phyloP scores from a whole-genome alignment of 2,888 invertebrate species.

The Dugesia japonica region DNA sequence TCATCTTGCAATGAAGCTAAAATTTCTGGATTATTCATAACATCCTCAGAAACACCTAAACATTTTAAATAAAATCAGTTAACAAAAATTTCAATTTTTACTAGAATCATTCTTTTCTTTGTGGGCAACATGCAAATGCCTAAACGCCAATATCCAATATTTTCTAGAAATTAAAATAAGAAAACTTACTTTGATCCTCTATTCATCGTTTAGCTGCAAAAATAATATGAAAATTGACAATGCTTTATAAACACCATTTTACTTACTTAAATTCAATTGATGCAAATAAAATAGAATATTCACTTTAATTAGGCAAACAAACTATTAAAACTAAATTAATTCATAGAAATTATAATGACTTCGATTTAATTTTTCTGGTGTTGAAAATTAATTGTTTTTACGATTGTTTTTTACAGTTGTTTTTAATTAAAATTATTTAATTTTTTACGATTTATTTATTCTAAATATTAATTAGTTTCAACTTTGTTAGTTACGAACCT shows the following conservation, averaged over 20 bases:
- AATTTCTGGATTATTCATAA: slow-evolving; percentile 30
- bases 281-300: background rate
- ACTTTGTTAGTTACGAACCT: too few species aligned
- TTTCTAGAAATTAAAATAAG: background rate
- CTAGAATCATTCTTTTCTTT: background rate
- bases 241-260: background rate
- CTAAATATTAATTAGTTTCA: too few species aligned
- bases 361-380: too few species aligned
- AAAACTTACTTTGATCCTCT: background rate
- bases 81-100: background rate
- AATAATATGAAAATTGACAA: background rate
- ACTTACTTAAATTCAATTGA: background rate
- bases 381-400: too few species aligned
- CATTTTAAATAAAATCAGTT: background rate
- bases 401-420: too few species aligned
- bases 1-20: slow-evolving; percentile 21
- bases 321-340: slow-evolving; percentile 6
- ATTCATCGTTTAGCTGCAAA: background rate
- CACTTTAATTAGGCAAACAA: slow-evolving; percentile 20
- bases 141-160: background rate
- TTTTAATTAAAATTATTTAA: too few species aligned
- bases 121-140: background rate
- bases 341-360: too few species aligned
- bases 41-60: slow-evolving; percentile 22
- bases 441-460: too few species aligned